Percentiles rank a stretch among this genome's conserved stretches.
These are phyloP conservation scores for Protodeltote pygarga DNA, from an alignment of 2,888 invertebrate species.

Conservation along the genomic window DNA sequence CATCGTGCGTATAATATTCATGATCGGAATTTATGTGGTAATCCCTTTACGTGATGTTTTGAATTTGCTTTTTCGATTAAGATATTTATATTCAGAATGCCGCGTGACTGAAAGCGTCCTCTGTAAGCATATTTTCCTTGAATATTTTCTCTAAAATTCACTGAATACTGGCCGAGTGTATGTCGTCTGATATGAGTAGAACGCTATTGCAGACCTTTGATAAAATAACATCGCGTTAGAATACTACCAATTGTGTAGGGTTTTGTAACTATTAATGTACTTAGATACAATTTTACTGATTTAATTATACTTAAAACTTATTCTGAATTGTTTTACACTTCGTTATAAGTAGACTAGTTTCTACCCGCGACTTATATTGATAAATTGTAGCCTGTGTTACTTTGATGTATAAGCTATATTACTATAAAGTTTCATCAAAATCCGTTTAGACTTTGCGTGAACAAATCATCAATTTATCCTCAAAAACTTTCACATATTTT, in stretches of 20 bases:
- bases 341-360: too few relatives aligned
- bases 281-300: too few relatives aligned
- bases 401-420: too few relatives aligned
- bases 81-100: slow-evolving; percentile 28
- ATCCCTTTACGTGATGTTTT: slow-evolving; percentile 24
- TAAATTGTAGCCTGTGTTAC: too few relatives aligned
- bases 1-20: slow-evolving; percentile 37
- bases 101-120: slow-evolving; percentile 13
- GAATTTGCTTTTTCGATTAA: slow-evolving; percentile 13
- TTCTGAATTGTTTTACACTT: too few relatives aligned
- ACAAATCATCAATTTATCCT: too few relatives aligned
- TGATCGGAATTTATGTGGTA: slow-evolving; percentile 23
- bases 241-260: slow-evolving; percentile 4
- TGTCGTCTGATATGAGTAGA: slow-evolving; percentile 8
- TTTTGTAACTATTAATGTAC: neutral
- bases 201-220: slow-evolving; percentile 29
- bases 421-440: too few relatives aligned
- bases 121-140: slow-evolving; percentile 25
- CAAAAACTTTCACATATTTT: neutral
- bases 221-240: slow-evolving; percentile 20
- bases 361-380: too few relatives aligned
- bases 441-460: too few relatives aligned
- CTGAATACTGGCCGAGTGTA: slow-evolving; percentile 13
- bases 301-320: too few relatives aligned
- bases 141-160: slow-evolving; percentile 23